Percentiles rank a stretch among this genome's conserved stretches.
These are phyloP conservation scores for Psittacula cyanocephala DNA, from an alignment of 2,113 vertebrate genomes.

Conservation along the genomic window DNA sequence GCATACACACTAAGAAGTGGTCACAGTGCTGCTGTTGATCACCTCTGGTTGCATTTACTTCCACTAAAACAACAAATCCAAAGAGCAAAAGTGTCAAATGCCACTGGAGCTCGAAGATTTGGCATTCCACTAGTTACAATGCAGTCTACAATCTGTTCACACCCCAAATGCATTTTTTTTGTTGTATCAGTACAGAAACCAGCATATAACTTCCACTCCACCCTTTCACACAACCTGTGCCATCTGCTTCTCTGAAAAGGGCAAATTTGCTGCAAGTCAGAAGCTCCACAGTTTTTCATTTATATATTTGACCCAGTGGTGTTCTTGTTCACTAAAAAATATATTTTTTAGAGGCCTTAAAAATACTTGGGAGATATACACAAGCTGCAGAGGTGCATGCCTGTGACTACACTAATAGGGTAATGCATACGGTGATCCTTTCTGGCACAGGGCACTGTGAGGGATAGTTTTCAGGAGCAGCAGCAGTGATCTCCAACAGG, in stretches of 20 bases:
- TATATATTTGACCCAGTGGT: accelerated
- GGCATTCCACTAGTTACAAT: background rate
- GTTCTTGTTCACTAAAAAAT: background rate
- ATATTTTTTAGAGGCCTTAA: background rate
- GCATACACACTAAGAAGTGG: background rate
- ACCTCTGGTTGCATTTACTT: background rate
- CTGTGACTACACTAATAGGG: background rate
- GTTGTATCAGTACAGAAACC: background rate
- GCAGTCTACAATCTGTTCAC: background rate
- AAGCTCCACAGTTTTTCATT: accelerated
- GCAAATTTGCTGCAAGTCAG: background rate
- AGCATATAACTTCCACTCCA: background rate
- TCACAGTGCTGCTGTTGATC: background rate
- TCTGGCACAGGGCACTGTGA: background rate
- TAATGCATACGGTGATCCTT: accelerated
- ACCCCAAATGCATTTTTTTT: background rate
- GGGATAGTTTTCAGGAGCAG: background rate
- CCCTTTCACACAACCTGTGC: background rate
- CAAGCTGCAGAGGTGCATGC: accelerated
- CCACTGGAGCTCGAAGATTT: background rate
- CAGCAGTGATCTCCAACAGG: background rate
- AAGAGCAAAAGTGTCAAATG: background rate
- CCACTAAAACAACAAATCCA: background rate
- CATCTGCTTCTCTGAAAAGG: background rate
- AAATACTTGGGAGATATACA: background rate